Base-by-base conservation (phyloP, 2,797 vertebrate genomes). In the Odontamblyopus lacepedii region DNA sequence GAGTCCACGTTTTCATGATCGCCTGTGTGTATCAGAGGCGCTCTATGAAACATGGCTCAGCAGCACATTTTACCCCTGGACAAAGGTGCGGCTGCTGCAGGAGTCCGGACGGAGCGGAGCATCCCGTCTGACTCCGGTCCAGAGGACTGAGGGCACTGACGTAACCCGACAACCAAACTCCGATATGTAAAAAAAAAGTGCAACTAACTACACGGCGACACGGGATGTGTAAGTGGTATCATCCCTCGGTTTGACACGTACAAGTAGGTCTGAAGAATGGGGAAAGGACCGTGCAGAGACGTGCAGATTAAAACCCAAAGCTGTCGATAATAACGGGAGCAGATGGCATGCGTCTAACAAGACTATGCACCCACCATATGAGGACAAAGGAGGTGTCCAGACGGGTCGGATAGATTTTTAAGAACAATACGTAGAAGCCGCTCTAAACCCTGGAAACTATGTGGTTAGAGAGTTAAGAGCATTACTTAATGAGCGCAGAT, bases 321-420 rank as follows among this genome's bases (percentile, higher is more conserved):
- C 80, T 70, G 81, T 67, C 82, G 75, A 27, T 83, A 78, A 85
- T 79, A 77, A 86, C 66, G 63, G 76, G 80, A 89, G 81, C 93
- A 94, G 93, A 93, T 93, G 92, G 92, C 84, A 75, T n/a, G 77
- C 50, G 85, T 76, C 83, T 77, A 74, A 84, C 84, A 77, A 75
- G 38, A 6, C 57, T 60, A 15, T 55, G 51, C 5, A 19, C 83
- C 76, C 74, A 84, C 84, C 76, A 70, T 69, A 68, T 55, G 67
- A 51, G 51, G 86, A 91, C 91, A 92, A 91, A 91, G 89, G 82
- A 82, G 56, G 70, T 69, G 74, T 63, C 71, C 88, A 94, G 91
- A 92, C 84, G 87, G 90, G 35, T 50, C 55, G 80, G 68, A 4
- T 48, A 78, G 78, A 88, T 90, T 90, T 85, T 78, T 78, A 83